These are phyloP conservation scores for Echinops telfairi DNA, from an alignment of 2,113 vertebrate species.

Conservation along the genomic window DNA sequence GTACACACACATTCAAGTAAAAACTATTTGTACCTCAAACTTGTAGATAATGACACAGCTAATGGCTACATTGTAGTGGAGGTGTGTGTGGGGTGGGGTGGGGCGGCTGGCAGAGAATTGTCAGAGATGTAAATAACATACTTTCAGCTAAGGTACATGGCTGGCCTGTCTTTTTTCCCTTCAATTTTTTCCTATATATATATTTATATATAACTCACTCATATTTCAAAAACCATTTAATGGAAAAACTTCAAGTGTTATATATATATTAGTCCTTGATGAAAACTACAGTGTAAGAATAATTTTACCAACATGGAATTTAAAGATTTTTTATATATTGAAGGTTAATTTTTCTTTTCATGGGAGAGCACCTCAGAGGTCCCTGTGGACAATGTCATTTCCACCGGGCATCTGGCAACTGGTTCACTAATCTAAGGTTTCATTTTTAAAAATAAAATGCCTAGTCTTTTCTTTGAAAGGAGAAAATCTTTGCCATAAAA, in stretches of 20 bases:
- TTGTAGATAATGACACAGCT: slow-evolving; percentile 68
- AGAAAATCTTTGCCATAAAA: slow-evolving; percentile 69
- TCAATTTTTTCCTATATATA: slow-evolving; percentile 59
- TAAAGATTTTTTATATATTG: slow-evolving; percentile 77
- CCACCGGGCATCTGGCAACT: slow-evolving; percentile 61
- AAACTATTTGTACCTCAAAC: slow-evolving; percentile 58
- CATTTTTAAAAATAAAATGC: slow-evolving; percentile 81
- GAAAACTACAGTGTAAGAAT: slow-evolving; percentile 77
- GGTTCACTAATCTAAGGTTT: slow-evolving; percentile 72
- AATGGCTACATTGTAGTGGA: not conserved
- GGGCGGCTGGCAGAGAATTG: not conserved
- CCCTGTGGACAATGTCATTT: slow-evolving; percentile 57
- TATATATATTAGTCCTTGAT: slow-evolving; percentile 84
- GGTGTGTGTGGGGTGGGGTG: not conserved
- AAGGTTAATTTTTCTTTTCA: slow-evolving; percentile 82
- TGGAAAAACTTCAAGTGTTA: slow-evolving; percentile 82
- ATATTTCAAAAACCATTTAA: slow-evolving; percentile 82
- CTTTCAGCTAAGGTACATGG: slow-evolving; percentile 44
- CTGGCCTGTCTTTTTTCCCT: slow-evolving; percentile 46
- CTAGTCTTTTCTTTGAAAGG: slow-evolving; percentile 66
- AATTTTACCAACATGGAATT: slow-evolving; percentile 76
- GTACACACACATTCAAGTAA: not conserved
- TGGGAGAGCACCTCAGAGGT: slow-evolving; percentile 38
- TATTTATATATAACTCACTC: slow-evolving; percentile 52
- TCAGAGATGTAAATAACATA: slow-evolving; percentile 64